Evolutionary conservation across 2,113 vertebrate species (phyloP), one percentile per base, ranked within the genome.

Genomic region (Trichechus manatus): DNA sequence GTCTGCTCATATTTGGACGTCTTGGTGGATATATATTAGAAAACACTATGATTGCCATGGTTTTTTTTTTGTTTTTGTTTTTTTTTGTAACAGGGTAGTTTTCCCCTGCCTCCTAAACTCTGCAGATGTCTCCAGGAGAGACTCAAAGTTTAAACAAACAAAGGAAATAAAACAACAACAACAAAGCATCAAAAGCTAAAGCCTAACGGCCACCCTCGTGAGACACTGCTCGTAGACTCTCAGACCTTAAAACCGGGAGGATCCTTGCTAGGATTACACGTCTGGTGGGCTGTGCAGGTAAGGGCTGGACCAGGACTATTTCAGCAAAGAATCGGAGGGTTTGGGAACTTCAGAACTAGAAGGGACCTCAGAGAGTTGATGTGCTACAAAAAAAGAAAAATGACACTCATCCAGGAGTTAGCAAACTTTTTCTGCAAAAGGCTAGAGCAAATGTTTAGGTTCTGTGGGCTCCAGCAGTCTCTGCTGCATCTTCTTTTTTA

Each of bases 121-220:
- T 68, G 61, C 31, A 29, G 8, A 4, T 8, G 4, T 85, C 91
- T 97, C 78, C 89, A 75, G 81, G 72, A 88, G 0, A 22, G 33
- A 87, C 7, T 82, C 72, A 4, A 74, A 78, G 19, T 89, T 92
- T 87, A 83, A 95, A 93, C 7, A 61, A 42, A 95, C 23, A 61
- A 50, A 47, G 9, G 23, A 66, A 87, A 61, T 10, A 27, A 77
- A 63, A 53, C 47, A 79, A 42, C 90, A 87, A 4, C 3, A 27
- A 74, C 81, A 44, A n/a, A 93, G 8, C 15, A 61, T 50, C 50
- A 39, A 53, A 90, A 53, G 20, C 56, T 64, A 84, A 86, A 90
- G 66, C 5, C 17, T 44, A 79, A 9, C 20, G 7, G 17, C 6
- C 33, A 31, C 29, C 22, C 7, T 6, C 27, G 27, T 1, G 0